Base-by-base conservation (phyloP, 2,113 vertebrate genomes). In the Sula dactylatra region DNA sequence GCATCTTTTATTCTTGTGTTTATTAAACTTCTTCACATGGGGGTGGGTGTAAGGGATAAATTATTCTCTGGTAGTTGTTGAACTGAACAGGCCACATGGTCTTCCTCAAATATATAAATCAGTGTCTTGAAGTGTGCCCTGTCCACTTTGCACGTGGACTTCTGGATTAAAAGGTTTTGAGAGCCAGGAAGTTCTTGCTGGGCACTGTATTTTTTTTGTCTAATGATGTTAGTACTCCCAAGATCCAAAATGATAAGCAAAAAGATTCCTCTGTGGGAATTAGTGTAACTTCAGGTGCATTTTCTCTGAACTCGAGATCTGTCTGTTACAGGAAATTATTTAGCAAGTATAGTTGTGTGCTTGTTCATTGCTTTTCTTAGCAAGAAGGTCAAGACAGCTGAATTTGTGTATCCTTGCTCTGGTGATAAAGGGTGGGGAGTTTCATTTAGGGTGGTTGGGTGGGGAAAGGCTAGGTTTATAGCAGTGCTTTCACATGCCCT, bases 1-100 rank as follows among this genome's bases (percentile, higher is more conserved):
- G 90, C 78, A 80, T 93, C 81, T 95, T 97, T 97, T 96, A 97
- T 97, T 94, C 74, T 79, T 66, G 88, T 97, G 91, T 98, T 94
- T 97, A 96, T 95, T 94, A 95, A 97, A 96, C 95, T 95, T 95
- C 84, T 96, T 96, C 58, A 72, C 34, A 5, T 82, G 52, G n/a
- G 31, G 58, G 61, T 86, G 81, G 58, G 62, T 56, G 3, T 81
- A 83, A 92, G 56, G 73, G 74, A 95, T 94, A 86, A 91, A 95
- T 94, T 77, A 59, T 94, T 92, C 40, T 86, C 50, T 80, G 52
- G 16, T 90, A 92, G 78, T 59, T 94, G 95, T 92, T 71, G 26
- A 82, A 65, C 55, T 73, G 92, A 87, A 54, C 59, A 61, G 65
- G 45, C 72, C 58, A 52, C 54, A 15, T 0, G 0, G 47, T 92